phyloP scores from a whole-genome alignment of 1,140 invertebrate genomes.

The Caenorhabditis remanei region DNA sequence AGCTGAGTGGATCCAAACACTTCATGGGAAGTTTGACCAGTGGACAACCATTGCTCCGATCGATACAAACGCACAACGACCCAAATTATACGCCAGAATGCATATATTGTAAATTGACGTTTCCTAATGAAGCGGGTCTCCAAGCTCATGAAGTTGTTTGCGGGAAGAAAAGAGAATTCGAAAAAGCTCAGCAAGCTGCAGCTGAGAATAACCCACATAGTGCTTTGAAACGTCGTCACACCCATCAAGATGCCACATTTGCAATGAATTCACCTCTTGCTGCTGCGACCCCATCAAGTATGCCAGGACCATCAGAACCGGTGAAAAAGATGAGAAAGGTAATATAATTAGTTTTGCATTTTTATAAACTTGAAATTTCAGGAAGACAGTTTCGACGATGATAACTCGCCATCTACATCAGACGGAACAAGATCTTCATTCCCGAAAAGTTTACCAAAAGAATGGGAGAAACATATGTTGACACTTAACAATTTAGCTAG shows the following conservation, averaged over 20 bases:
- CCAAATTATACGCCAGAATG: constrained; percentile 52
- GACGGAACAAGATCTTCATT: background rate
- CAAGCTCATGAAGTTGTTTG: constrained; percentile 37
- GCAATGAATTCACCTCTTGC: background rate
- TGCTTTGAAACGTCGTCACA: constrained; percentile 21
- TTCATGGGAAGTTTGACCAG: constrained; percentile 51
- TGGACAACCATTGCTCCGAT: constrained; percentile 47
- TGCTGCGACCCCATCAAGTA: background rate
- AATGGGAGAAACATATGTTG: background rate
- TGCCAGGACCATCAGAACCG: constrained; percentile 6
- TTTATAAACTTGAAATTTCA: background rate
- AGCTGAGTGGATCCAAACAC: constrained; percentile 40
- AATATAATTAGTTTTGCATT: background rate
- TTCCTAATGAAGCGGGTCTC: constrained; percentile 56
- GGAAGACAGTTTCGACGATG: background rate
- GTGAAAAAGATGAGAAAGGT: constrained; percentile 12
- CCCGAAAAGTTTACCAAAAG: background rate
- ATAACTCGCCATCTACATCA: background rate
- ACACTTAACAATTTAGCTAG: background rate
- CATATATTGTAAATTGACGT: constrained; percentile 57
- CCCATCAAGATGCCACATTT: constrained; percentile 18
- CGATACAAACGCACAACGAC: constrained; percentile 1
- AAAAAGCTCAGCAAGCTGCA: constrained; percentile 58
- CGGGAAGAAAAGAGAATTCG: constrained; percentile 47
- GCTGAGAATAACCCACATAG: background rate